These are phyloP conservation scores for Luffia ferchaultella DNA, from an alignment of 2,888 invertebrate species.

Conservation along the genomic window DNA sequence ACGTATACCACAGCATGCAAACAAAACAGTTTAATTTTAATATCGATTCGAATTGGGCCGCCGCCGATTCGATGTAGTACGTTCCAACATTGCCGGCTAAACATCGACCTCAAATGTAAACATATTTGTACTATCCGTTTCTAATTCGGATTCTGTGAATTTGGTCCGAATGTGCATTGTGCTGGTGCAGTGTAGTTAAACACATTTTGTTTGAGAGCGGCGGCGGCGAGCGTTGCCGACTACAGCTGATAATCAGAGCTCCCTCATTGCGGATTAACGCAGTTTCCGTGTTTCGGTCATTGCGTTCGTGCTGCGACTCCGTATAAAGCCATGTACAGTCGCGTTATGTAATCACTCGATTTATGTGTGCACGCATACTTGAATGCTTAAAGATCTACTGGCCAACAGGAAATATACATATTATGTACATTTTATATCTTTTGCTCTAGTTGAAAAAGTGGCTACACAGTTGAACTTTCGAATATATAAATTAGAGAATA, in stretches of 20 bases:
- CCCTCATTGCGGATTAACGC: neutral
- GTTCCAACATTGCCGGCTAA: neutral
- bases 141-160: neutral
- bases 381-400: no score
- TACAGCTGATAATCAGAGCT: neutral
- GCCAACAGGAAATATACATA: no score
- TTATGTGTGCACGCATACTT: neutral
- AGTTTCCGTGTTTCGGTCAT: neutral
- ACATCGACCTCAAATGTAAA: neutral
- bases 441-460: no score
- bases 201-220: neutral
- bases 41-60: no score
- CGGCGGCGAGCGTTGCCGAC: neutral
- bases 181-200: neutral
- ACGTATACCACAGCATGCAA: no score
- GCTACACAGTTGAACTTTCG: no score
- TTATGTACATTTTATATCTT: no score
- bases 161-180: neutral
- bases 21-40: no score
- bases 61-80: no score
- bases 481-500: no score
- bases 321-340: neutral
- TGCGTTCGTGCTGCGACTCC: neutral
- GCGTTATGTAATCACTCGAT: neutral
- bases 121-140: neutral